Conservation (phyloP, 1,140 invertebrate species). For the Adelges cooleyi region DNA sequence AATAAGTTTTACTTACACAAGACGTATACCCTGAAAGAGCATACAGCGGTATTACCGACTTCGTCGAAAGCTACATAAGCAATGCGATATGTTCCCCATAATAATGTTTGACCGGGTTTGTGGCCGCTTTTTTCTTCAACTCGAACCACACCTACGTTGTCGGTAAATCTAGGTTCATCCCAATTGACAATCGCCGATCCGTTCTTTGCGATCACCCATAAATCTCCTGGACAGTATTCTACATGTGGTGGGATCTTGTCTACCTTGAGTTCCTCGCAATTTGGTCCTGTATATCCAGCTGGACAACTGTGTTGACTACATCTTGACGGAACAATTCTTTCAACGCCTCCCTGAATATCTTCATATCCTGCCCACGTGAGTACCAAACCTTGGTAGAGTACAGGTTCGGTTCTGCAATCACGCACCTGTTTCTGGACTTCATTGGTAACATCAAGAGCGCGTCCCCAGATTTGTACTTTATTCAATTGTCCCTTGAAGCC, state of each 20-base stretch:
- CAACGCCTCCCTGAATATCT: slow-evolving; percentile 73
- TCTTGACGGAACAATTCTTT: slow-evolving; percentile 77
- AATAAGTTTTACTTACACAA: slow-evolving; percentile 52
- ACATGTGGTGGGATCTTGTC: slow-evolving; percentile 79
- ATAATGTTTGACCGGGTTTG: slow-evolving; percentile 75
- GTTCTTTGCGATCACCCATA: slow-evolving; percentile 87
- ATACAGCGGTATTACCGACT: slow-evolving; percentile 78
- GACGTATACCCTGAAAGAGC: slow-evolving; percentile 87
- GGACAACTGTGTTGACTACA: slow-evolving; percentile 79
- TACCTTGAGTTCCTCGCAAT: slow-evolving; percentile 70
- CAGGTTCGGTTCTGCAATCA: slow-evolving; percentile 81
- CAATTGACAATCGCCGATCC: slow-evolving; percentile 84
- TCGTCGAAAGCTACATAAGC: slow-evolving; percentile 88
- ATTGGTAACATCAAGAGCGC: slow-evolving; percentile 75
- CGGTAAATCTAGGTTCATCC: slow-evolving; percentile 84
- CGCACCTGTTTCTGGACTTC: slow-evolving; percentile 89
- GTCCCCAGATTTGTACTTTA: slow-evolving; percentile 87
- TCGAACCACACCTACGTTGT: slow-evolving; percentile 69
- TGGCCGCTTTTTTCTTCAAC: slow-evolving; percentile 78
- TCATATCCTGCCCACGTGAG: slow-evolving; percentile 91
- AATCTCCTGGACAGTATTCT: slow-evolving; percentile 80
- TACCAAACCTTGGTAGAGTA: slow-evolving; percentile 71
- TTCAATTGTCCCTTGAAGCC: slow-evolving; percentile 92
- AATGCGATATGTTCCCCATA: slow-evolving; percentile 87
- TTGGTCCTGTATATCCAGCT: slow-evolving; percentile 67